Evolutionary conservation across 2,797 vertebrate genomes (phyloP).

Genomic region (Bothrops alternatus): DNA sequence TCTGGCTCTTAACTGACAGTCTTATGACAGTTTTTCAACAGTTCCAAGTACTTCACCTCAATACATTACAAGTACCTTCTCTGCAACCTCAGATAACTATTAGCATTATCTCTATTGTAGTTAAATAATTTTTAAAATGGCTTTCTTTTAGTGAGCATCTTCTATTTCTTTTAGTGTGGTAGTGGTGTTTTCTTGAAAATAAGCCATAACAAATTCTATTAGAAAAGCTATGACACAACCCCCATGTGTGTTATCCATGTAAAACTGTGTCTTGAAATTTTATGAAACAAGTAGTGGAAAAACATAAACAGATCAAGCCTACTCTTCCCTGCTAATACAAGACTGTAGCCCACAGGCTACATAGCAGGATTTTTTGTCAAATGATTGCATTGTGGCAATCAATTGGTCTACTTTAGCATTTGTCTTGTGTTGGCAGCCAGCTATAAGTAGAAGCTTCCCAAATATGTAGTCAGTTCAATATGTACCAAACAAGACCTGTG

Average conservation of each 20-base stretch:
- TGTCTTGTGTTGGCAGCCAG: slow-evolving; percentile 13
- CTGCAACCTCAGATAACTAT: neutral
- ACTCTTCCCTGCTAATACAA: neutral
- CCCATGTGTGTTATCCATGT: neutral
- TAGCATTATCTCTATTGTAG: neutral
- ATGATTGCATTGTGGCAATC: slow-evolving; percentile 9
- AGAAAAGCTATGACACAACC: slow-evolving; percentile 10
- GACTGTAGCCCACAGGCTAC: neutral
- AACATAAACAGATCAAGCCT: neutral
- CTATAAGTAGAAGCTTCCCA: slow-evolving; percentile 6
- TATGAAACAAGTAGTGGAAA: slow-evolving; percentile 5
- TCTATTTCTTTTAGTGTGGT: neutral
- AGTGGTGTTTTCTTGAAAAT: neutral
- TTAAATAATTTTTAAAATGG: neutral
- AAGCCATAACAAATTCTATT: neutral
- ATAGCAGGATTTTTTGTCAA: neutral
- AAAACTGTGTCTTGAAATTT: slow-evolving; percentile 16
- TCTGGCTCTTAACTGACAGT: too few species aligned
- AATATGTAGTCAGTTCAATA: neutral
- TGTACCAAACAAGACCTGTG: neutral
- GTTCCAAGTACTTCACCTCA: too few species aligned
- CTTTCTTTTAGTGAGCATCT: neutral
- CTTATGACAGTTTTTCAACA: too few species aligned
- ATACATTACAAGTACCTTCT: neutral
- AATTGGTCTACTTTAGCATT: neutral